A percentile compares a stretch with the other conserved stretches of the same genome.
phyloP scores from a whole-genome alignment of 2,113 vertebrate species.

The Sinocyclocheilus anshuiensis region DNA sequence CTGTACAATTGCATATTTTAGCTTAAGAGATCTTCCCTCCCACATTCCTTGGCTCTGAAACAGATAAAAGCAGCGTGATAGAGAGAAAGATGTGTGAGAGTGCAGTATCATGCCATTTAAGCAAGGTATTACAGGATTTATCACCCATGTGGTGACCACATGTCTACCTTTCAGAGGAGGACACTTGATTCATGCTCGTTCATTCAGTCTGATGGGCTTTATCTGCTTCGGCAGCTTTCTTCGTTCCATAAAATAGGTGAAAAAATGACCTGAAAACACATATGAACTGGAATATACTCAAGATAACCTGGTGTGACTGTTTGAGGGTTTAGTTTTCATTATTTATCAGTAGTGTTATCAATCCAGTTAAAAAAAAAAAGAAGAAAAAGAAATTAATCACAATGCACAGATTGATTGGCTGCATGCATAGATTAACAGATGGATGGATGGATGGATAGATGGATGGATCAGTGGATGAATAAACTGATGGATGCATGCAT shows the following conservation, averaged over 20 bases:
- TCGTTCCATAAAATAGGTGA: slow-evolving; percentile 59
- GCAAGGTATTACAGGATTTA: slow-evolving; percentile 68
- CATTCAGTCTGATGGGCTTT: slow-evolving; percentile 64
- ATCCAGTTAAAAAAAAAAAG: not conserved
- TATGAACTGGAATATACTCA: slow-evolving; percentile 58
- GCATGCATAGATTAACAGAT: not conserved
- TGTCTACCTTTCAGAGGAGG: slow-evolving; percentile 58
- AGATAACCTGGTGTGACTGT: slow-evolving; percentile 48
- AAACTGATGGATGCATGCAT: not conserved
- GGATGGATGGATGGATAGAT: not conserved
- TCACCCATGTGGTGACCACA: slow-evolving; percentile 71
- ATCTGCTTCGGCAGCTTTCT: slow-evolving; percentile 65
- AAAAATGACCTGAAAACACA: slow-evolving; percentile 64
- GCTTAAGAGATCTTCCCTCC: slow-evolving; percentile 8
- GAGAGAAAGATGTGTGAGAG: not conserved
- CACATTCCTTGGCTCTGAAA: slow-evolving; percentile 24
- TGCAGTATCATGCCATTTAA: slow-evolving; percentile 12
- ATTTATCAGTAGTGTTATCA: not conserved
- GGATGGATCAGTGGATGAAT: not conserved
- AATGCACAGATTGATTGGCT: not conserved
- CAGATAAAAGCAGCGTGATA: slow-evolving; percentile 5
- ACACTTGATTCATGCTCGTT: slow-evolving; percentile 68
- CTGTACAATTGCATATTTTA: slow-evolving; percentile 1
- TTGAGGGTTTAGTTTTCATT: not conserved
- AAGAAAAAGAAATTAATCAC: not conserved